phyloP scores from a whole-genome alignment of 2,113 vertebrate genomes.

The Gymnobelideus leadbeateri region DNA sequence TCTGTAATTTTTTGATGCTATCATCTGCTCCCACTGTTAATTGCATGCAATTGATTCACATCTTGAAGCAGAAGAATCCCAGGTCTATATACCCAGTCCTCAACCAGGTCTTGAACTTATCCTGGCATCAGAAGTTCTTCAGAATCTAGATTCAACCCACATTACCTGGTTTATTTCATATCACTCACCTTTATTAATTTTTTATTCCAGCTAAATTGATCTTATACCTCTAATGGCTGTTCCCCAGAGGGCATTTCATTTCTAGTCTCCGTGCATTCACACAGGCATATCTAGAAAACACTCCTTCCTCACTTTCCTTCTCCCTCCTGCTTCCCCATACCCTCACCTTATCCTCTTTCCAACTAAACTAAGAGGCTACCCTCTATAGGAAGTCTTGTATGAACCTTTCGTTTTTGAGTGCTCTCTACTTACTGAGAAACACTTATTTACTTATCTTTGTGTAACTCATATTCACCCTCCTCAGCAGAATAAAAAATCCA shows the following conservation, averaged over 20 bases:
- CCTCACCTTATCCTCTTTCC: not conserved
- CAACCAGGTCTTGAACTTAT: not conserved
- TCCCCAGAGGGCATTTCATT: not conserved
- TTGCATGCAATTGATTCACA: not conserved
- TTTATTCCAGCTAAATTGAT: not conserved
- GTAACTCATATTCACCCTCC: not conserved
- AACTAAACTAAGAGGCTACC: not conserved
- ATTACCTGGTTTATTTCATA: not conserved
- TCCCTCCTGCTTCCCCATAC: not conserved
- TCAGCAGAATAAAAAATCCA: not conserved
- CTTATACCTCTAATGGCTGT: not conserved
- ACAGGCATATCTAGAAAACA: not conserved
- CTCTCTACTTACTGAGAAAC: not conserved
- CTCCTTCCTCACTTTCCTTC: not conserved
- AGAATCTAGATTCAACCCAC: not conserved
- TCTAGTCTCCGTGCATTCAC: not conserved
- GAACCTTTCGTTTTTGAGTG: not conserved
- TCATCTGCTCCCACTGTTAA: not conserved
- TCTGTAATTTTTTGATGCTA: not conserved
- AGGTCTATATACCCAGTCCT: not conserved
- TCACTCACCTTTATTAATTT: not conserved
- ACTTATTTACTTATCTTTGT: not conserved
- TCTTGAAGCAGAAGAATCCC: not conserved
- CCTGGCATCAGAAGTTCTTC: not conserved
- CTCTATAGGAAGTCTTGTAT: not conserved